Evolutionary conservation across 2,888 invertebrate species (phyloP).

Genomic region (Eledona agricola): DNA sequence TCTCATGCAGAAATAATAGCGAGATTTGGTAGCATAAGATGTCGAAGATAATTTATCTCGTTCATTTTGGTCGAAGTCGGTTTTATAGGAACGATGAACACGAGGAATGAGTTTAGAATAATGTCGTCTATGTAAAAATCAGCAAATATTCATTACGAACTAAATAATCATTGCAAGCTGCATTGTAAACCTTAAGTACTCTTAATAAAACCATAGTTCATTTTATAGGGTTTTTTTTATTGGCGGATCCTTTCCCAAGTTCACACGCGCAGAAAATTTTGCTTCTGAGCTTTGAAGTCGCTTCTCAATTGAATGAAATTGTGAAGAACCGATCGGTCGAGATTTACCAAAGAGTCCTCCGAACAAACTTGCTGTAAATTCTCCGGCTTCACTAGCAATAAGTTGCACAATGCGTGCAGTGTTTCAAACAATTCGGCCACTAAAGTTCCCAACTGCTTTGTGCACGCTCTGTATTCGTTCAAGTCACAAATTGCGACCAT

Average conservation of each 20-base stretch:
- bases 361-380: conserved; percentile 95
- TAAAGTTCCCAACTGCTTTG: conserved; percentile 77
- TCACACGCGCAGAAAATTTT: conserved; percentile 50
- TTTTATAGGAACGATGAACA: conserved; percentile 9
- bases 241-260: neutral
- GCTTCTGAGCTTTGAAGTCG: conserved; percentile 90
- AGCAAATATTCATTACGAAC: conserved; percentile 16
- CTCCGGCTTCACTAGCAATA: conserved; percentile 93
- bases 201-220: conserved; percentile 16
- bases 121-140: conserved; percentile 5
- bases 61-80: neutral
- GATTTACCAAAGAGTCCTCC: conserved; percentile 90
- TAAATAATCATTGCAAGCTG: conserved; percentile 21
- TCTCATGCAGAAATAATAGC: too few relatives aligned
- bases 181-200: conserved; percentile 17
- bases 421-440: conserved; percentile 93
- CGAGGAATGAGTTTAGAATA: conserved; percentile 6
- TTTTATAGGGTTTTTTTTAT: neutral
- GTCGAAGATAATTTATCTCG: too few relatives aligned
- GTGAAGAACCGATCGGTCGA: conserved; percentile 88
- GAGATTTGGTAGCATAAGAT: too few relatives aligned
- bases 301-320: conserved; percentile 94
- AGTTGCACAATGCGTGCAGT: conserved; percentile 93
- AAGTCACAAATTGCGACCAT: conserved; percentile 99
- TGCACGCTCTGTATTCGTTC: conserved; percentile 93